Evolutionary conservation across 2,797 vertebrate genomes (phyloP).

Genomic region (Delichon dasypus): DNA sequence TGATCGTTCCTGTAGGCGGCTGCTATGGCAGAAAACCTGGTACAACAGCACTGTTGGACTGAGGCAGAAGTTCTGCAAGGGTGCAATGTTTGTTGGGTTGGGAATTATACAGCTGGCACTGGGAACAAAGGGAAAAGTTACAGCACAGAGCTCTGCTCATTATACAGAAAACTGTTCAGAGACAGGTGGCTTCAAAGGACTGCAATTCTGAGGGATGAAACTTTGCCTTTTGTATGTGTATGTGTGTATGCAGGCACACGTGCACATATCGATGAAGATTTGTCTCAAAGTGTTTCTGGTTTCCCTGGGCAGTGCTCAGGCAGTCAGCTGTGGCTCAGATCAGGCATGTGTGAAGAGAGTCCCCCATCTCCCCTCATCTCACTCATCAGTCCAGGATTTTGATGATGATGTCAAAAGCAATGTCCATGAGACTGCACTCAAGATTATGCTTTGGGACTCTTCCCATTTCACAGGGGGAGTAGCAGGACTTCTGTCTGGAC

Average conservation of each 20-base stretch:
- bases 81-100: neutral
- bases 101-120: neutral
- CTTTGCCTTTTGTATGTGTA: neutral
- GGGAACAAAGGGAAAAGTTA: slow-evolving; percentile 20
- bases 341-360: neutral
- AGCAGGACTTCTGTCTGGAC: neutral
- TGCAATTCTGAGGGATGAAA: neutral
- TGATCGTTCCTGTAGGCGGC: neutral
- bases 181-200: neutral
- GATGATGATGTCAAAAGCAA: neutral
- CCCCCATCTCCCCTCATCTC: neutral
- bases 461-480: neutral
- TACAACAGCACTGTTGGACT: neutral
- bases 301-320: neutral
- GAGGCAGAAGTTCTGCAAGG: neutral
- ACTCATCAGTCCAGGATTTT: neutral
- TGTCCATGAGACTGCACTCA: rapidly evolving
- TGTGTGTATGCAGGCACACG: neutral
- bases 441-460: neutral
- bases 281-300: neutral
- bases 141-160: neutral
- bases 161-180: neutral
- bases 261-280: neutral
- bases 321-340: neutral
- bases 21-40: neutral